Evolutionary conservation across 2,888 invertebrate genomes (phyloP).

Genomic region (Lycophotia porphyrea): DNA sequence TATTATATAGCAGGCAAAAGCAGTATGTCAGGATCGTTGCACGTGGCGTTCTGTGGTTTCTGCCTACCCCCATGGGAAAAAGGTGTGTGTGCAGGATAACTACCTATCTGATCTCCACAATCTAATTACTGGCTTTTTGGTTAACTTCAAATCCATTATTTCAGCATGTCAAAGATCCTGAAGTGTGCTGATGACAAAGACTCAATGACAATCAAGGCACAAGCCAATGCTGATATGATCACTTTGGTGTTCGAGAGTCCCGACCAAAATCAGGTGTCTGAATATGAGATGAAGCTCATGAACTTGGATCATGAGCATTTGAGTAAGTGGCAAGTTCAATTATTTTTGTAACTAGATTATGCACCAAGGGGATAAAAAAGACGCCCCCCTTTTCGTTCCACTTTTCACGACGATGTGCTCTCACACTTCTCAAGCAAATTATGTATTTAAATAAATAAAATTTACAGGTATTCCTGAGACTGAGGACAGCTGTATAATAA

Average conservation of each 20-base stretch:
- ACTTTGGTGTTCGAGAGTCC: conserved; percentile 98
- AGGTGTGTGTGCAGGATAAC: too few relatives aligned
- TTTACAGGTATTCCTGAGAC: conserved; percentile 94
- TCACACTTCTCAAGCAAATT: too few relatives aligned
- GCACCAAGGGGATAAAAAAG: too few relatives aligned
- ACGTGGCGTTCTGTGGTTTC: too few relatives aligned
- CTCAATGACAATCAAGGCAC: conserved; percentile 98
- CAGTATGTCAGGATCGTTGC: too few relatives aligned
- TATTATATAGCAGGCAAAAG: too few relatives aligned
- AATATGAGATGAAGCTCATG: conserved; percentile 99
- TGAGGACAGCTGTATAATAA: conserved; percentile 98
- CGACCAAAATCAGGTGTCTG: conserved; percentile 98
- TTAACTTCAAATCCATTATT: conserved; percentile 37
- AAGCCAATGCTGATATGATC: conserved; percentile 98
- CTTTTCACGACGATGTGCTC: too few relatives aligned
- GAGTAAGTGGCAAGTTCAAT: conserved; percentile 86
- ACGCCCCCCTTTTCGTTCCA: too few relatives aligned
- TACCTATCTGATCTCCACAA: too few relatives aligned
- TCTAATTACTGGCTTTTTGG: background rate
- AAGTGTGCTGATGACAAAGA: conserved; percentile 99
- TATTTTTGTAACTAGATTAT: background rate
- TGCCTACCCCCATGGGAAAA: too few relatives aligned
- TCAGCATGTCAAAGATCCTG: conserved; percentile 98
- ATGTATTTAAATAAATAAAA: background rate
- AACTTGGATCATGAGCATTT: conserved; percentile 99